Evolutionary conservation across 2,797 vertebrate genomes (phyloP).

Genomic region (Uromys caudimaculatus): DNA sequence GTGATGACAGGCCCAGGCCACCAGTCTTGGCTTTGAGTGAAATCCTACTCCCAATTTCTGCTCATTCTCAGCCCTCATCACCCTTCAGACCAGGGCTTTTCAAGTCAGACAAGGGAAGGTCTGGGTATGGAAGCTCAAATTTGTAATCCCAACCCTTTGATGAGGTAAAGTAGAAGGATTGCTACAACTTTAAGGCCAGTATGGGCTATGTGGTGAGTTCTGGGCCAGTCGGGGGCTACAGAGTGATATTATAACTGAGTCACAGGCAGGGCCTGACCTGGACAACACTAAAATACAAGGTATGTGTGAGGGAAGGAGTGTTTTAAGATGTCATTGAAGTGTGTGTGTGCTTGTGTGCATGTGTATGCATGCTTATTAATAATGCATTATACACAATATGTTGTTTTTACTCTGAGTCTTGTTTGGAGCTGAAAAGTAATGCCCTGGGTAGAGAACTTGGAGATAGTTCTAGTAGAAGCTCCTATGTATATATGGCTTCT

Average conservation of each 20-base stretch:
- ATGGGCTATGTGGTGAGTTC: not conserved
- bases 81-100: not conserved
- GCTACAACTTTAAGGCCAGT: not conserved
- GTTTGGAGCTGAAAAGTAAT: not conserved
- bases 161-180: not conserved
- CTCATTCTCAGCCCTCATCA: not conserved
- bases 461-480: not conserved
- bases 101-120: accelerated
- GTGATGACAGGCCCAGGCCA: not conserved
- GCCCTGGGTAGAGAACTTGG: not conserved
- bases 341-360: accelerated
- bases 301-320: not conserved
- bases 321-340: not conserved
- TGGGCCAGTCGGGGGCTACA: not conserved
- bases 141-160: no score
- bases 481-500: accelerated
- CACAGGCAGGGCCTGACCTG: not conserved
- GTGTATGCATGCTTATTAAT: not conserved
- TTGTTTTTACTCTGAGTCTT: not conserved
- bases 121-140: not conserved
- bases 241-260: not conserved
- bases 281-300: not conserved
- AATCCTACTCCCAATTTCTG: not conserved
- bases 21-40: not conserved
- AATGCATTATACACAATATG: no score